Base-by-base conservation (phyloP, 2,113 vertebrate genomes). In the Morone saxatilis region DNA sequence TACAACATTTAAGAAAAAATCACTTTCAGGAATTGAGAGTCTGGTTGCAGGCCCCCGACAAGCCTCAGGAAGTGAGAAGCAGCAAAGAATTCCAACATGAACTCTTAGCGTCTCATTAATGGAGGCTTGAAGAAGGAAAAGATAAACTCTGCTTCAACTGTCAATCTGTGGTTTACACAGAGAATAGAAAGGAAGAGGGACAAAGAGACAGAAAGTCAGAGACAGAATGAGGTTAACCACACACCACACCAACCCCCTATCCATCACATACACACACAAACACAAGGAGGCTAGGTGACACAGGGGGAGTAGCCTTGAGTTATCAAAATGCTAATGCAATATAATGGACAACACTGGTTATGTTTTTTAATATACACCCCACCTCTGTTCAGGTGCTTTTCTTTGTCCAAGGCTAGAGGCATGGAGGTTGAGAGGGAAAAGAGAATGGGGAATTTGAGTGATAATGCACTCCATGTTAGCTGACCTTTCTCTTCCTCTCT, bases 401-500 rank as follows among this genome's bases (percentile, higher is more conserved):
- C 43, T 60, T 54, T 65, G 60, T 88, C 63, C n/a, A 2, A 31
- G 22, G 38, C 36, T 48, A 0, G 45, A 8, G 17, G 43, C 1
- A 1, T 48, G n/a, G 59, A 41, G 1, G 51, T 50, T 22, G 45
- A 20, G 36, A 36, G 54, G 36, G 45, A 38, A 59, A 59, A 65
- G 71, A 45, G 19, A 48, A 65, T 1, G 41, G 16, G 57, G 65
- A 76, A 80, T 77, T 50, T 75, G 81, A 87, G 56, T 38, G 74
- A 88, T 88, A 65, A 82, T 84, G 22, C 25, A 7, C 31, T 81
- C 40, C 8, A 1, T 9, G 59, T 48, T 3, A 59, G 78, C 68
- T 91, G 90, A 92, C 84, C 90, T 89, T 90, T 90, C 65, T 61
- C 36, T 65, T 62, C 61, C 38, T 75, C 67, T 57, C 40, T 16